Base-by-base conservation (phyloP, 1,140 invertebrate species). In the Drosophila obscura region DNA sequence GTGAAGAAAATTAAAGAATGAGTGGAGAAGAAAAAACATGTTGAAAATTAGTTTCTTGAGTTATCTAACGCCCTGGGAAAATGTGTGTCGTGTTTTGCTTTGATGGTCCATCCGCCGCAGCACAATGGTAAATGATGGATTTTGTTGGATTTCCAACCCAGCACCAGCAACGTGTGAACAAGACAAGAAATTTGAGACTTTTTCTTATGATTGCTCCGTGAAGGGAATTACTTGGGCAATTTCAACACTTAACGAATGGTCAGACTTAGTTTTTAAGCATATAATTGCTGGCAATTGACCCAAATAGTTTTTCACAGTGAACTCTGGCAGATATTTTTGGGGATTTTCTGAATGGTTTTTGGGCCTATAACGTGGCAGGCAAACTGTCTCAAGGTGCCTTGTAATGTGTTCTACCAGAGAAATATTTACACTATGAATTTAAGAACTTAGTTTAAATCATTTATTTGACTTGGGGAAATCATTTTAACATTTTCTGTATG, bases 1-100 rank as follows among this genome's bases (percentile, higher is more conserved):
- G 62, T 66, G n/a, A 45, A 43, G 44, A 53, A 68, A 45, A 5
- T 28, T 56, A 5, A 57, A 44, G 44, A 49, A 41, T 35, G 45
- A 45, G 16, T 13, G 13, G 35, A 66, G 31, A 13, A 58, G 49
- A 73, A 56, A 64, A 73, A 69, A 58, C 58, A 52, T 51, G 72
- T 19, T 81, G 68, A 43, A 69, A 87, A 81, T 77, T 80, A 87
- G 50, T 78, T 80, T 61, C 57, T 57, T 41, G 11, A 22, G 61
- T 68, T 61, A 53, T 76, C 65, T 52, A 75, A 76, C 60, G 82
- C 73, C 73, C 73, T 84, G 81, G 77, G 81, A 87, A 84, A 85
- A 77, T 77, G 60, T 39, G 11, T 39, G 35, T 39, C 11, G 31
- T 35, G 2, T 31, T 9, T 85, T 83, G 76, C 80, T 85, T 84